Conservation (phyloP, 2,888 invertebrate genomes). For the Abrostola tripartita region DNA sequence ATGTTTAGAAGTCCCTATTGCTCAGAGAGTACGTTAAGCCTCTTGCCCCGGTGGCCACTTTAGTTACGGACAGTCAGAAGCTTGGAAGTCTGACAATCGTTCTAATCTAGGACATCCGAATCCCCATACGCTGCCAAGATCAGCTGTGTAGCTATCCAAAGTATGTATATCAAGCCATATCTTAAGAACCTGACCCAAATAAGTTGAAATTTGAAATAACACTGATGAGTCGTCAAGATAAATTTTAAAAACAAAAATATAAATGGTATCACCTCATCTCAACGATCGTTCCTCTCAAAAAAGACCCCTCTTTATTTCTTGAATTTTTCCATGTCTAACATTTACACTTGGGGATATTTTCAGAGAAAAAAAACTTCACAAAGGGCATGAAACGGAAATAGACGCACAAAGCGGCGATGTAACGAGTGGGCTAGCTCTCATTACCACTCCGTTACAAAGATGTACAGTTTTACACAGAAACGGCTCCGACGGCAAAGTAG, state of each 20-base stretch:
- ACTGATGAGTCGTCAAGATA: not conserved
- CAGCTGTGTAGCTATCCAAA: not conserved
- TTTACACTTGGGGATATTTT: constrained; percentile 46
- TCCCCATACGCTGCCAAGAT: no score
- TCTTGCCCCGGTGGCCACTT: no score
- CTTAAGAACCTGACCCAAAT: not conserved
- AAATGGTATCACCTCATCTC: constrained; percentile 5
- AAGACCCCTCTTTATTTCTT: not conserved
- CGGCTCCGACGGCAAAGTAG: constrained; percentile 18
- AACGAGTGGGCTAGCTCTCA: constrained; percentile 57
- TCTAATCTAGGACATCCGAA: no score
- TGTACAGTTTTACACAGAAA: constrained; percentile 53
- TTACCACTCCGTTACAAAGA: constrained; percentile 52
- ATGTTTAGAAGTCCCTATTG: no score
- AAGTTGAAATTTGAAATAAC: not conserved
- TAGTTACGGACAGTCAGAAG: no score
- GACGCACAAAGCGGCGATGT: constrained; percentile 55
- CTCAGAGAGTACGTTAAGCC: no score
- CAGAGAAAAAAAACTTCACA: constrained; percentile 37
- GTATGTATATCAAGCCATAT: not conserved
- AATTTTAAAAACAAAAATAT: not conserved
- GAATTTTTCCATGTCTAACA: constrained; percentile 17
- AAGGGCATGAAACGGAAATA: constrained; percentile 57
- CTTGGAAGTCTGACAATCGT: no score
- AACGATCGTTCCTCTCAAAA: constrained; percentile 2